Conservation (phyloP, 1,140 invertebrate genomes). For the roundworm (Caenorhabditis elegans) region DNA sequence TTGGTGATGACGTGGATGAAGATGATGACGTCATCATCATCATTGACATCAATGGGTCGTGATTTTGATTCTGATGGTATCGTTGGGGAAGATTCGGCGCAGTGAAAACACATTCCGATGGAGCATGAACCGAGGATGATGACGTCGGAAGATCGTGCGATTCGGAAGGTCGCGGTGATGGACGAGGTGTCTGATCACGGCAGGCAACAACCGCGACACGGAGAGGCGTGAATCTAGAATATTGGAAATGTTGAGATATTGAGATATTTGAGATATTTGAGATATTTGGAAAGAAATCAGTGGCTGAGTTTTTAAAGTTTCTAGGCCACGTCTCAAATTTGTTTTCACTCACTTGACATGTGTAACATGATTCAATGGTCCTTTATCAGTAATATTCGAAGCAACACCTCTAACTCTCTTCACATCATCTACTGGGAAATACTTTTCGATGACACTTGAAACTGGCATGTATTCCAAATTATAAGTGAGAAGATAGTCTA, state of each 20-base stretch:
- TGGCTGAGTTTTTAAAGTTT: too few species aligned
- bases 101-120: neutral
- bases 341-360: slow-evolving; percentile 23
- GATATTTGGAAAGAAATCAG: too few species aligned
- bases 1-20: neutral
- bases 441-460: neutral
- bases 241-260: neutral
- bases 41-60: neutral
- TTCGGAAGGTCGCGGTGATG: slow-evolving; percentile 6
- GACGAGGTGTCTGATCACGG: neutral
- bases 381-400: slow-evolving; percentile 31
- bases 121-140: neutral
- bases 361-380: slow-evolving; percentile 15
- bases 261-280: too few species aligned
- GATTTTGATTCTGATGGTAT: slow-evolving; percentile 1
- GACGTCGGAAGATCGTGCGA: neutral
- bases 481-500: slow-evolving; percentile 28
- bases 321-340: too few species aligned
- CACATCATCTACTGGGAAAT: neutral
- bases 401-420: slow-evolving; percentile 15
- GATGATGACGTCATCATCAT: neutral
- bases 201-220: slow-evolving; percentile 65
- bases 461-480: slow-evolving; percentile 7
- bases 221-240: slow-evolving; percentile 62
- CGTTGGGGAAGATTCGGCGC: neutral